A percentile compares a stretch with the other conserved stretches of the same genome.
These are phyloP conservation scores for Leptinotarsa texana DNA, from an alignment of 1,140 invertebrate species.

Conservation along the genomic window DNA sequence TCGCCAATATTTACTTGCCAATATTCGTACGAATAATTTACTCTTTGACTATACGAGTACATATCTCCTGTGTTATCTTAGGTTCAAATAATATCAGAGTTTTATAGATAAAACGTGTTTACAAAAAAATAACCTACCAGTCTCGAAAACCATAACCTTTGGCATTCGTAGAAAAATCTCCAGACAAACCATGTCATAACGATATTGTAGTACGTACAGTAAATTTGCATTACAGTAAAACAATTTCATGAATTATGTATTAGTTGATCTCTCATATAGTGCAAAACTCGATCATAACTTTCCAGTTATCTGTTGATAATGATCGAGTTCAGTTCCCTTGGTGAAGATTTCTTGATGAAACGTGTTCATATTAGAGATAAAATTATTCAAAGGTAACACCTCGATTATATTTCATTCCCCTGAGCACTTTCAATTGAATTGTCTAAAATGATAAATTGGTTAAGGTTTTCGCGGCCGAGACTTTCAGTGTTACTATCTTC, in stretches of 20 bases:
- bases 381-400: not conserved
- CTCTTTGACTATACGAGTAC: too few species aligned
- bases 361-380: not conserved
- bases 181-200: not conserved
- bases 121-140: not conserved
- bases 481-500: too few species aligned
- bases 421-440: too few species aligned
- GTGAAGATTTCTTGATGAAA: not conserved
- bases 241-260: conserved; percentile 1
- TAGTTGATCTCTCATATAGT: not conserved
- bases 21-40: too few species aligned
- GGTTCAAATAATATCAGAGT: not conserved
- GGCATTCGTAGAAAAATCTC: not conserved
- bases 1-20: too few species aligned
- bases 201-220: not conserved
- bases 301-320: conserved; percentile 1
- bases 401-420: too few species aligned
- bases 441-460: too few species aligned
- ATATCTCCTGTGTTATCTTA: not conserved
- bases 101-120: not conserved
- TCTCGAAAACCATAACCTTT: not conserved
- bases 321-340: not conserved
- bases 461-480: too few species aligned
- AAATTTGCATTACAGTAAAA: not conserved
- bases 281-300: not conserved